phyloP scores from a whole-genome alignment of 2,113 vertebrate species.

The Solea solea region DNA sequence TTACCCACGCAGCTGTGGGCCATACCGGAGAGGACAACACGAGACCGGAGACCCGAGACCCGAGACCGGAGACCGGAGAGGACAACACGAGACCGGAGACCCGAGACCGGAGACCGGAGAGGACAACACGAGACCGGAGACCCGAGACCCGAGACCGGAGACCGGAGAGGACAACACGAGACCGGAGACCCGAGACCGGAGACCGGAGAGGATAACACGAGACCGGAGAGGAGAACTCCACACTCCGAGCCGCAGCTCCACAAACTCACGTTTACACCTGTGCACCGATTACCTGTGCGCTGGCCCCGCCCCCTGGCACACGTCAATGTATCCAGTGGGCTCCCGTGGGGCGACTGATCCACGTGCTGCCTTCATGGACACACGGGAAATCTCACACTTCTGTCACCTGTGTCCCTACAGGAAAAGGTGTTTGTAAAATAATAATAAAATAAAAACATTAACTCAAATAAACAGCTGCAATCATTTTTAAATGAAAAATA shows the following conservation, averaged over 20 bases:
- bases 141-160: not conserved
- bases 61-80: not conserved
- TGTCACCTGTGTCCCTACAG: no score
- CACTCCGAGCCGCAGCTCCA: not conserved
- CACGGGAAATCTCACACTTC: not conserved
- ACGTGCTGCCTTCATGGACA: conserved; percentile 19
- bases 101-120: no score
- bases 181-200: no score
- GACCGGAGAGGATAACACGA: not conserved
- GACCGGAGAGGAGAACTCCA: not conserved
- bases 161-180: conserved; percentile 1
- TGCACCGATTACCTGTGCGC: conserved; percentile 59
- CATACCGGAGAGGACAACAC: conserved; percentile 58
- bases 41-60: not conserved
- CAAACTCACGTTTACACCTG: conserved; percentile 62
- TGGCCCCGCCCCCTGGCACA: conserved; percentile 51
- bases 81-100: no score
- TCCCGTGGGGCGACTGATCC: not conserved
- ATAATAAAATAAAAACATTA: no score
- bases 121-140: not conserved
- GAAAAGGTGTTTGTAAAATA: no score
- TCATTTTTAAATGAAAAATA: no score
- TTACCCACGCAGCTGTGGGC: conserved; percentile 67
- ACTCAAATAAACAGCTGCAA: no score
- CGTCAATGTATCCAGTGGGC: conserved; percentile 38